phyloP scores from a whole-genome alignment of 2,888 invertebrate species.

The Coleophora flavipennella region DNA sequence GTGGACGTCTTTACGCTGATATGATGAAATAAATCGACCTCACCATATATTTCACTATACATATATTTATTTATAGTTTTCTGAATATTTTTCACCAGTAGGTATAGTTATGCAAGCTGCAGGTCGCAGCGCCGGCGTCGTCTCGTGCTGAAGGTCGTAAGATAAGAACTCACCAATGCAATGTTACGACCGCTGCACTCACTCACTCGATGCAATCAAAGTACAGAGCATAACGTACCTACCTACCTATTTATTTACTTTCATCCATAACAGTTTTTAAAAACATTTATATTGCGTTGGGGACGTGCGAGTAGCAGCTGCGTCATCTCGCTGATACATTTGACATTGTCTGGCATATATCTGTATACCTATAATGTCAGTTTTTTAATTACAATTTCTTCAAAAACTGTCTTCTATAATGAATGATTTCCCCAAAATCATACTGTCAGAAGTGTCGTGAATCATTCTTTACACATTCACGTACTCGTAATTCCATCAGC shows the following conservation, averaged over 20 bases:
- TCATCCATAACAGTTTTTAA: too few species aligned
- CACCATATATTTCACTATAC: too few species aligned
- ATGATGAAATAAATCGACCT: too few species aligned
- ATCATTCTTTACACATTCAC: too few species aligned
- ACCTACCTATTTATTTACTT: too few species aligned
- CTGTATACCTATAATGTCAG: background rate
- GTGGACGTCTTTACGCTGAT: too few species aligned
- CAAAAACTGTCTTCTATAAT: background rate
- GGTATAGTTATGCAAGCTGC: slow-evolving; percentile 36
- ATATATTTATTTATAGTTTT: too few species aligned
- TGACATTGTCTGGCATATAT: slow-evolving; percentile 8
- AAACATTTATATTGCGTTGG: too few species aligned
- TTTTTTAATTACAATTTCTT: background rate
- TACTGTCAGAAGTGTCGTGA: too few species aligned
- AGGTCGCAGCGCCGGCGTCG: slow-evolving; percentile 31
- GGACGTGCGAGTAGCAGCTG: slow-evolving; percentile 10
- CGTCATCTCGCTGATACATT: slow-evolving; percentile 9
- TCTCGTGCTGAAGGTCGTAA: slow-evolving; percentile 52
- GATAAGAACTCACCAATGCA: slow-evolving; percentile 62
- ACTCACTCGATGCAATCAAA: slow-evolving; percentile 30
- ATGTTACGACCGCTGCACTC: slow-evolving; percentile 36
- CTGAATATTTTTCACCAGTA: background rate
- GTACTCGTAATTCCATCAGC: too few species aligned
- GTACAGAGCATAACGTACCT: slow-evolving; percentile 8
- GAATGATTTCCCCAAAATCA: too few species aligned